Conservation (phyloP, 2,888 invertebrate genomes). For the Trissonchulus sp. region DNA sequence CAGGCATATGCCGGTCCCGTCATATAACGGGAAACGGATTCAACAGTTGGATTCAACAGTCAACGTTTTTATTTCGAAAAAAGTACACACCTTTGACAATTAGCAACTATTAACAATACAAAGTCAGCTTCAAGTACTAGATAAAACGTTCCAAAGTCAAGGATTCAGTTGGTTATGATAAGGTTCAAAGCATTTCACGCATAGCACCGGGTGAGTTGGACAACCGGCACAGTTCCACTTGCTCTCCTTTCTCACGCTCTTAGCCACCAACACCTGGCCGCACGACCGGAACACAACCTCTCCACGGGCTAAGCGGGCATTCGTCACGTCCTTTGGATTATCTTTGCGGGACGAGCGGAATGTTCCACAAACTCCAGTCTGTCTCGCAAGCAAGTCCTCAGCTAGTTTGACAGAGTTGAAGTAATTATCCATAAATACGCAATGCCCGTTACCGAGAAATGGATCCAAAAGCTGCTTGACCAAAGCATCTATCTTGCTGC, state of each 20-base stretch:
- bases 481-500: neutral
- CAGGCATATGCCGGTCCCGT: neutral
- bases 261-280: neutral
- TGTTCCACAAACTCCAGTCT: neutral
- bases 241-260: neutral
- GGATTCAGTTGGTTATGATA: neutral
- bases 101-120: too few relatives aligned
- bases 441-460: slow-evolving; percentile 1
- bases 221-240: neutral
- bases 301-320: neutral
- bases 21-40: neutral
- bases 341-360: neutral
- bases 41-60: too few relatives aligned
- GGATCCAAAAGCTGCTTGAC: slow-evolving; percentile 1
- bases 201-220: neutral
- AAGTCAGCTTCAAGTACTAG: neutral
- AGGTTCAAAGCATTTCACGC: neutral
- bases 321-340: neutral
- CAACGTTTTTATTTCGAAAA: neutral
- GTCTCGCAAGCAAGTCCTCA: neutral
- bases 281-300: neutral
- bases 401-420: slow-evolving; percentile 16
- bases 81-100: too few relatives aligned
- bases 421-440: slow-evolving; percentile 21
- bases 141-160: neutral